Evolutionary conservation across 2,113 vertebrate species (phyloP).

Genomic region (Apodemus sylvaticus): DNA sequence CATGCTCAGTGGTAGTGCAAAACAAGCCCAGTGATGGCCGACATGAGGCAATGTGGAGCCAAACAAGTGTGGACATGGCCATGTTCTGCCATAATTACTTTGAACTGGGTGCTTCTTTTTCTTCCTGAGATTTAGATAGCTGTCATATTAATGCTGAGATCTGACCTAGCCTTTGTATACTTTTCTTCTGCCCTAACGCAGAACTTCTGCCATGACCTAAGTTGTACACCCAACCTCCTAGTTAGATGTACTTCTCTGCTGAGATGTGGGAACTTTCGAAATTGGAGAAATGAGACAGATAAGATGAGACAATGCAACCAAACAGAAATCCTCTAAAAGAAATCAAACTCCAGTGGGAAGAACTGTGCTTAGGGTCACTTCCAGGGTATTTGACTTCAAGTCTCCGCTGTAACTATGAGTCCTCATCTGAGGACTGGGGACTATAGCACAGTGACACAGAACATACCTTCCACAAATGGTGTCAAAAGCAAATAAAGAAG

Average conservation of each 20-base stretch:
- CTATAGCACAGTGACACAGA: neutral
- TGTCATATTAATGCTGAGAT: neutral
- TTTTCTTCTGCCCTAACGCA: fast-evolving
- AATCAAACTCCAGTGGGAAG: slow-evolving; percentile 75
- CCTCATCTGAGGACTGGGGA: neutral
- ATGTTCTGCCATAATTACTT: neutral
- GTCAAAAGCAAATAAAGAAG: slow-evolving; percentile 37
- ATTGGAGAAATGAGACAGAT: neutral
- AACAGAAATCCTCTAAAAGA: slow-evolving; percentile 65
- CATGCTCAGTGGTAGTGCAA: fast-evolving
- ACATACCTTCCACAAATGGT: too few relatives aligned
- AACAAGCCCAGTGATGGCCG: neutral
- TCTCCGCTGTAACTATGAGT: slow-evolving; percentile 76
- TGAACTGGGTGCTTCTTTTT: neutral
- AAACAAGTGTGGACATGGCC: fast-evolving
- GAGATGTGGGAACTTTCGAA: neutral
- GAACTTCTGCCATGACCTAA: too few relatives aligned
- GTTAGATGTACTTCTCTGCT: slow-evolving; percentile 27
- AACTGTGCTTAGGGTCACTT: slow-evolving; percentile 69
- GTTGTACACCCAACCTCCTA: neutral
- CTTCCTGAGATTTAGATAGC: neutral
- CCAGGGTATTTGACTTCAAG: slow-evolving; percentile 60
- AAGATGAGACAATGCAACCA: slow-evolving; percentile 22
- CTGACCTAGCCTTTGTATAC: neutral
- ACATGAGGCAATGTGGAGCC: fast-evolving